phyloP scores from a whole-genome alignment of 2,113 vertebrate species.

The Lepus timidus region DNA sequence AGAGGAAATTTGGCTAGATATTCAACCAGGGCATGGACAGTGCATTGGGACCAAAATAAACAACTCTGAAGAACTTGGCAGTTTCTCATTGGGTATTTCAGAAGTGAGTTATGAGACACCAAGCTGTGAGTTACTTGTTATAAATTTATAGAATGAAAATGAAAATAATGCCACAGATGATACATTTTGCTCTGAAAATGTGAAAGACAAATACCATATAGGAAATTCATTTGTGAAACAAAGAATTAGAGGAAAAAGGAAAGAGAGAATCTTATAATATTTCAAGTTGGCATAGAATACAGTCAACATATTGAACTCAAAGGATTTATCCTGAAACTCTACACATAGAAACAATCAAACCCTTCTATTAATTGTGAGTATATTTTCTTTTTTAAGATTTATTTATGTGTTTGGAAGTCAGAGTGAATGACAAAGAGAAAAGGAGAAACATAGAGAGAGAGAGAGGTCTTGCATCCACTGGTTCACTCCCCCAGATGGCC shows the following conservation, averaged over 20 bases:
- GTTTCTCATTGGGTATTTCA: slow-evolving; percentile 66
- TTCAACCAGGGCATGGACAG: slow-evolving; percentile 66
- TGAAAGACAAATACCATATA: neutral
- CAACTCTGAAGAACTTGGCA: slow-evolving; percentile 68
- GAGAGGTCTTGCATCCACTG: too few relatives aligned
- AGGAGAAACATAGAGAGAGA: too few relatives aligned
- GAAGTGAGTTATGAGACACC: slow-evolving; percentile 59
- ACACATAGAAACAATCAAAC: neutral
- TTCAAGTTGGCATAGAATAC: neutral
- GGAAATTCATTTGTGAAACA: neutral
- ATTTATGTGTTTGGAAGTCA: neutral
- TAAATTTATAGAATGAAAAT: slow-evolving; percentile 44
- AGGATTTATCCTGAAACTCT: neutral
- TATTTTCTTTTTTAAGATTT: neutral
- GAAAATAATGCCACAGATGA: neutral
- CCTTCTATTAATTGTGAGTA: neutral
- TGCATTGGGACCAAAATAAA: slow-evolving; percentile 80
- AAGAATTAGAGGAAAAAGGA: neutral
- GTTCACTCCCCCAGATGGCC: too few relatives aligned
- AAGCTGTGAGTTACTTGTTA: slow-evolving; percentile 7
- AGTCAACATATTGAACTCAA: neutral
- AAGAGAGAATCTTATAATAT: neutral
- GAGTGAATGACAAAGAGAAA: too few relatives aligned
- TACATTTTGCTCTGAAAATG: slow-evolving; percentile 2
- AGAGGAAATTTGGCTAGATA: slow-evolving; percentile 77